Evolutionary conservation across 2,113 vertebrate genomes (phyloP), one percentile per base, ranked within the genome.

Genomic region (human (Homo sapiens)): DNA sequence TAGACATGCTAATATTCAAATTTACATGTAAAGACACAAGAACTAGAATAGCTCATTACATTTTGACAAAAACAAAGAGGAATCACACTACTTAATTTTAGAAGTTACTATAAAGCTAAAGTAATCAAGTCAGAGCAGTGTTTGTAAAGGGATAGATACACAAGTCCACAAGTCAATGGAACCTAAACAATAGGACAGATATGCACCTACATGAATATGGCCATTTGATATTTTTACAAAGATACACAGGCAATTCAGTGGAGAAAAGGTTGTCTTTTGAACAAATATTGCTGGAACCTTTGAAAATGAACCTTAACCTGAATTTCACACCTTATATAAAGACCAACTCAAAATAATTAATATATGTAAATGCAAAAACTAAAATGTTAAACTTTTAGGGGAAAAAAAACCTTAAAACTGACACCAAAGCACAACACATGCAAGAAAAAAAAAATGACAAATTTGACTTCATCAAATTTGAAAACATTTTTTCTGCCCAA

Each of bases 201-300:
- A 81, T 32, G 70, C 20, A 79, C 12, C 40, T 70, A 61, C 25
- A 93, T 50, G 70, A 66, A 73, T 48, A 90, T 57, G 38, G 3
- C 8, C 32, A 73, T 35, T 84, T 84, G 40, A 76, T 79, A 30
- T 93, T 84, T 79, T 84, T 48, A 79, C 18, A 92, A 89, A 95
- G 10, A 18, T 89, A 25, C 23, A 78, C 55, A 95, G 78, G 76
- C 30, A 89, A 89, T 59, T 78, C 61, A 59, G 11, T 93, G 43
- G 72, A 89, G 64, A 95, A 93, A 66, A 22, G 52, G 57, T n/a
- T 70, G 43, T 82, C 30, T 86, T 93, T 85, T 90, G 73, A 93
- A 66, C 6, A 72, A 83, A 84, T 89, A 70, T 72, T 95, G n/a
- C 72, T 95, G 23, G 61, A 84, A 89, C 5, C 18, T 84, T 61